Evolutionary conservation across 2,113 vertebrate species (phyloP), one percentile per base, ranked within the genome.

Genomic region (Corydoras sp.): DNA sequence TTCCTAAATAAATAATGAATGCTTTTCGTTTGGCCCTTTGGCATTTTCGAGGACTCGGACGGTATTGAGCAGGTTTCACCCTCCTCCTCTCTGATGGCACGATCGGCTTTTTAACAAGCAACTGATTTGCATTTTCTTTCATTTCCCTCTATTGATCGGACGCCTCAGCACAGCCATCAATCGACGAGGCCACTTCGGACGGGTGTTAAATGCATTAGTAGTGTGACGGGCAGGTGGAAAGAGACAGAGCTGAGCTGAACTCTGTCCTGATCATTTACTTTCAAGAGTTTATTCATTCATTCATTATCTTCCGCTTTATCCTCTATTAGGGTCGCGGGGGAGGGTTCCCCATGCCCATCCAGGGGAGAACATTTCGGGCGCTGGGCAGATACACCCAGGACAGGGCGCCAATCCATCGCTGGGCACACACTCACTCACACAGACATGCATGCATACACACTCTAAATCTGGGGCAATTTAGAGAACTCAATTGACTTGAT

Each of bases 81-180:
- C 70, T 74, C 51, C 55, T 64, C 53, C 8, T 13, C 15, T 68
- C n/a, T 66, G 30, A 65, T 14, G 59, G 29, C 30, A n/a, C 55
- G 31, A 79, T 77, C 80, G 80, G 78, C 81, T 80, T 64, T 48
- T 82, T 85, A 88, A 85, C 81, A 83, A 83, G 80, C 80, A 73
- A 67, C 80, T 79, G 65, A 84, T 88, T 88, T 88, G 86, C 83
- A 86, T 87, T 85, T 58, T 80, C 76, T 74, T 76, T 85, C 69
- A 84, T 88, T 86, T 82, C 76, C 70, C 76, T 72, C 72, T 76
- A 85, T 88, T 79, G 85, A 88, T 86, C 84, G 67, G 82, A 78
- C 80, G 84, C 75, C 85, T 87, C 82, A 82, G 79, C 81, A 82
- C 66, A 76, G 65, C 64, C 70, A 58, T 74, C 81, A 87, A 85